A percentile compares a stretch with the other conserved stretches of the same genome.
These are phyloP conservation scores for Autographa pulchrina DNA, from an alignment of 2,888 invertebrate species.

Conservation along the genomic window DNA sequence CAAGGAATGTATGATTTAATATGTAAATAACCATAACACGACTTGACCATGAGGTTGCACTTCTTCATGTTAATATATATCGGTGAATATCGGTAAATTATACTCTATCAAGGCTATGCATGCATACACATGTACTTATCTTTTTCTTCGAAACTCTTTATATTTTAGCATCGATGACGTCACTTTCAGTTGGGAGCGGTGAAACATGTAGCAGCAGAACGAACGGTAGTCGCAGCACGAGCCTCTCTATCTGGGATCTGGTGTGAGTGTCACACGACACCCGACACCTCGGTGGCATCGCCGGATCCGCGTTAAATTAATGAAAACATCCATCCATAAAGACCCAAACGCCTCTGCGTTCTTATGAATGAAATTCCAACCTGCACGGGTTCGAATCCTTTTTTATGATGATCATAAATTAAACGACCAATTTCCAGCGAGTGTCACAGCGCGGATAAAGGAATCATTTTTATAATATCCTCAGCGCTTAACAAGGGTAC, in stretches of 20 bases:
- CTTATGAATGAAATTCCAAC: constrained; percentile 90
- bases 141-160: constrained; percentile 19
- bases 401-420: constrained; percentile 88
- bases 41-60: constrained; percentile 75
- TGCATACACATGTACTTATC: constrained; percentile 25
- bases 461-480: constrained; percentile 90
- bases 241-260: constrained; percentile 77
- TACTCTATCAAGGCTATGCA: constrained; percentile 47
- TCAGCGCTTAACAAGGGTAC: constrained; percentile 88
- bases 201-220: constrained; percentile 57
- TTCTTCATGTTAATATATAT: constrained; percentile 65
- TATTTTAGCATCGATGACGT: constrained; percentile 57
- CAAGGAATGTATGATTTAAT: constrained; percentile 79
- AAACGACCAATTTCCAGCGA: constrained; percentile 88
- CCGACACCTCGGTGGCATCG: constrained; percentile 83
- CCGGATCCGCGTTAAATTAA: constrained; percentile 86
- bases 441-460: constrained; percentile 89
- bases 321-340: constrained; percentile 89
- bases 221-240: constrained; percentile 82
- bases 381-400: constrained; percentile 86
- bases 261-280: constrained; percentile 80
- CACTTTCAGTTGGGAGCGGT: constrained; percentile 42
- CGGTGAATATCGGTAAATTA: constrained; percentile 26
- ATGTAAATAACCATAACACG: constrained; percentile 76
- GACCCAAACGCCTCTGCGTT: constrained; percentile 89